phyloP scores from a whole-genome alignment of 2,888 invertebrate species.

The Pandemis heparana region DNA sequence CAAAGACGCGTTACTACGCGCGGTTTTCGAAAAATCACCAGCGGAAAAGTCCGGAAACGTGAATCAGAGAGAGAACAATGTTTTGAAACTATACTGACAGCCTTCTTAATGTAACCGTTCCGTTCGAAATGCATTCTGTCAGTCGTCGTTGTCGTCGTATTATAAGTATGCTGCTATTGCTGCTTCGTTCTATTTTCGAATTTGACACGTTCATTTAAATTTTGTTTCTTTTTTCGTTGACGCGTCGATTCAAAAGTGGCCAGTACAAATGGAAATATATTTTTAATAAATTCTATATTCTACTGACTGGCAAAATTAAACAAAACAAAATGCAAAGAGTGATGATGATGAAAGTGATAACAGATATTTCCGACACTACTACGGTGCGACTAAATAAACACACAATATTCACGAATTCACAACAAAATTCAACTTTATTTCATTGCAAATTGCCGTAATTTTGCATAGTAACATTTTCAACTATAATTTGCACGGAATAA shows the following conservation, averaged over 20 bases:
- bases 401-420: not conserved
- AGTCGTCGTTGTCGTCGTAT: constrained; percentile 1
- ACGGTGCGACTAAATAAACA: no score
- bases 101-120: constrained; percentile 51
- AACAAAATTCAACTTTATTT: not conserved
- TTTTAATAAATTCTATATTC: not conserved
- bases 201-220: constrained; percentile 52
- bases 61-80: constrained; percentile 44
- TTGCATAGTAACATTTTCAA: not conserved
- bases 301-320: not conserved
- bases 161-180: not conserved
- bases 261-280: constrained; percentile 1
- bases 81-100: constrained; percentile 49
- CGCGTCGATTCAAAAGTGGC: constrained; percentile 6
- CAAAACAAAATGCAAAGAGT: not conserved
- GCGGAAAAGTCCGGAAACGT: constrained; percentile 24
- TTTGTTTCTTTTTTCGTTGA: constrained; percentile 44
- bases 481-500: constrained; percentile 7
- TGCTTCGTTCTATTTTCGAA: constrained; percentile 56
- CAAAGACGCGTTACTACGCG: constrained; percentile 53
- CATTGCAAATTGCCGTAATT: not conserved
- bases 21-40: constrained; percentile 38
- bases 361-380: no score
- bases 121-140: constrained; percentile 29
- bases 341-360: not conserved